Percentiles rank a stretch among this genome's conserved stretches.
Conservation (phyloP, 2,888 invertebrate species). For the Coronaproctus castanopsis region DNA sequence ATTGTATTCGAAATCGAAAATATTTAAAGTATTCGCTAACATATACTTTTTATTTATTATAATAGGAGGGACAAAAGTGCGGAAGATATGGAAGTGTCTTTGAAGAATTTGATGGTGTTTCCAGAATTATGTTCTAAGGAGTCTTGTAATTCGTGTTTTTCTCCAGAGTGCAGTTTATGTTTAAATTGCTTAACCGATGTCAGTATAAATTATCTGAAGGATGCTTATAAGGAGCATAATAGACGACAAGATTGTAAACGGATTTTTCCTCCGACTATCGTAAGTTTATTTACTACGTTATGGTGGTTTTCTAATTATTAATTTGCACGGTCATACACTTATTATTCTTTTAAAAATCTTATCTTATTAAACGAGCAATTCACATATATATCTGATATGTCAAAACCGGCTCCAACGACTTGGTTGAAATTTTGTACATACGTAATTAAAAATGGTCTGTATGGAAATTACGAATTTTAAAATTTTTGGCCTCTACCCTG, state of each 20-base stretch:
- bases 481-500: no score
- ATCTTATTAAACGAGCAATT: no score
- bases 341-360: no score
- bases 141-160: constrained; percentile 39
- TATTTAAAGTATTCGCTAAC: no score
- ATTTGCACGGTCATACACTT: no score
- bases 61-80: constrained; percentile 4
- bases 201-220: constrained; percentile 36
- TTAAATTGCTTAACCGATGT: constrained; percentile 46
- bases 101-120: constrained; percentile 59
- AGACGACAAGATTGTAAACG: constrained; percentile 60
- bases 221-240: constrained; percentile 58
- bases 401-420: neutral
- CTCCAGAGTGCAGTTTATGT: constrained; percentile 54
- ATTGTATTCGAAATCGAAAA: no score
- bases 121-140: constrained; percentile 41
- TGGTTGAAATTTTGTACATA: neutral
- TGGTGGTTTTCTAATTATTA: no score
- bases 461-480: no score
- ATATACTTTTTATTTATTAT: neutral
- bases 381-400: neutral
- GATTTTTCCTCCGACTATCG: constrained; percentile 56
- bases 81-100: constrained; percentile 42
- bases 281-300: constrained; percentile 22
- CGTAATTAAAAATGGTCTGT: neutral